These are phyloP conservation scores for Chrosomus eos DNA, from an alignment of 2,797 vertebrate genomes.

Conservation along the genomic window DNA sequence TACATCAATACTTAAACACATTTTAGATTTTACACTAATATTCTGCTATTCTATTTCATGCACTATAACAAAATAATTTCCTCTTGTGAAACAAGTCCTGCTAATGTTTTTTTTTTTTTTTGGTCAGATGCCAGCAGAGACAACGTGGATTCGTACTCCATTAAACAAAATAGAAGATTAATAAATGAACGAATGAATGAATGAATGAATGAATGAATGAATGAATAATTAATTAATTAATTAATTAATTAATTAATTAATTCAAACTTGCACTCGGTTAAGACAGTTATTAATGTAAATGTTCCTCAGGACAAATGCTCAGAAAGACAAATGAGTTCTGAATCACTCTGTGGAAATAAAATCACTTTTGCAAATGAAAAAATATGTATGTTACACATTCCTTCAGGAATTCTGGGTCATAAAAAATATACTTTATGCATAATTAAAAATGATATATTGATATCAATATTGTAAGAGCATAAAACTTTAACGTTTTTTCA, in stretches of 20 bases:
- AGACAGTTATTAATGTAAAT: conserved; percentile 17
- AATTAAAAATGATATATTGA: neutral
- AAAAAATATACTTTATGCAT: neutral
- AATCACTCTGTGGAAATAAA: neutral
- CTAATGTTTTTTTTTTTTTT: conserved; percentile 8
- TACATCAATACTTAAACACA: conserved; percentile 10
- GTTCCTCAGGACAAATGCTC: neutral
- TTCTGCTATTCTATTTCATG: conserved; percentile 28
- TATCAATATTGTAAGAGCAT: conserved; percentile 1
- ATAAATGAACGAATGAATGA: neutral
- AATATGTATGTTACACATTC: neutral
- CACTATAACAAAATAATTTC: neutral
- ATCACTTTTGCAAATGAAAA: neutral
- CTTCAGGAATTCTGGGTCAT: neutral
- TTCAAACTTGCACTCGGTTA: conserved; percentile 16
- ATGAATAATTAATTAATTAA: too few relatives aligned
- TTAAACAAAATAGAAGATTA: conserved; percentile 28
- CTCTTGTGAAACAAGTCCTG: conserved; percentile 9
- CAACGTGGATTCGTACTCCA: conserved; percentile 31
- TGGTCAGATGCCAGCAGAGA: conserved; percentile 39
- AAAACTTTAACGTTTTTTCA: neutral
- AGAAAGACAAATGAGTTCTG: conserved; percentile 13
- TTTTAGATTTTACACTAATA: neutral
- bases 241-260: neutral
- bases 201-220: neutral